A percentile compares a stretch with the other conserved stretches of the same genome.
These are phyloP conservation scores for Numenius phaeopus DNA, from an alignment of 2,797 vertebrate genomes.

Conservation along the genomic window DNA sequence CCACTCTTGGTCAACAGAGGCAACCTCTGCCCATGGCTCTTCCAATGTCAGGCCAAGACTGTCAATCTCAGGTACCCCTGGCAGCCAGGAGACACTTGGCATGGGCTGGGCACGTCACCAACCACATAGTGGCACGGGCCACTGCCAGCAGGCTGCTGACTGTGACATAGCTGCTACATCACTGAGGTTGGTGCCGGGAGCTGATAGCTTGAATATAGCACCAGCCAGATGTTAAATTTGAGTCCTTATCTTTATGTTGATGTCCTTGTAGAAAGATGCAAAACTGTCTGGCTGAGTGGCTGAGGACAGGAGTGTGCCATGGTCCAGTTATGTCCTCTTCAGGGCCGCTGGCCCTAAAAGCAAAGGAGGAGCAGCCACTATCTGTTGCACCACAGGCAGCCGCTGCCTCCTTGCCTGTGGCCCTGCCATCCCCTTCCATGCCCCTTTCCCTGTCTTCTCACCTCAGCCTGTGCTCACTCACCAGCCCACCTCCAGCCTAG, in stretches of 20 bases:
- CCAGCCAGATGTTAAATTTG: background rate
- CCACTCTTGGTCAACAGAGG: background rate
- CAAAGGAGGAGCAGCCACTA: background rate
- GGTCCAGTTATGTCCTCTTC: fast-evolving
- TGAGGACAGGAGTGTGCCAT: background rate
- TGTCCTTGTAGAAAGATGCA: background rate
- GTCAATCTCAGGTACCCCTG: background rate
- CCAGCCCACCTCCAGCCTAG: background rate
- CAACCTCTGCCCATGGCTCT: background rate
- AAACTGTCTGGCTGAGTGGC: background rate
- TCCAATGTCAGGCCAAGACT: background rate
- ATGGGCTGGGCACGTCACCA: background rate
- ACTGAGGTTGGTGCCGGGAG: background rate
- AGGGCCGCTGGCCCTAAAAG: background rate
- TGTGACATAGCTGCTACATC: fast-evolving
- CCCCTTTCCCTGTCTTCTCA: background rate
- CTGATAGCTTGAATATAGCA: background rate
- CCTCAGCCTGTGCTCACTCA: background rate
- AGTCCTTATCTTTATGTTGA: background rate
- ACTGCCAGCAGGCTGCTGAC: background rate
- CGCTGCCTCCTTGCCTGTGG: background rate
- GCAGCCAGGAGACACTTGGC: background rate
- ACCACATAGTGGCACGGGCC: fast-evolving
- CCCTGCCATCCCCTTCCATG: background rate
- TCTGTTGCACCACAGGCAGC: background rate